Conservation (phyloP, 2,113 vertebrate species). For the Larimichthys crocea region DNA sequence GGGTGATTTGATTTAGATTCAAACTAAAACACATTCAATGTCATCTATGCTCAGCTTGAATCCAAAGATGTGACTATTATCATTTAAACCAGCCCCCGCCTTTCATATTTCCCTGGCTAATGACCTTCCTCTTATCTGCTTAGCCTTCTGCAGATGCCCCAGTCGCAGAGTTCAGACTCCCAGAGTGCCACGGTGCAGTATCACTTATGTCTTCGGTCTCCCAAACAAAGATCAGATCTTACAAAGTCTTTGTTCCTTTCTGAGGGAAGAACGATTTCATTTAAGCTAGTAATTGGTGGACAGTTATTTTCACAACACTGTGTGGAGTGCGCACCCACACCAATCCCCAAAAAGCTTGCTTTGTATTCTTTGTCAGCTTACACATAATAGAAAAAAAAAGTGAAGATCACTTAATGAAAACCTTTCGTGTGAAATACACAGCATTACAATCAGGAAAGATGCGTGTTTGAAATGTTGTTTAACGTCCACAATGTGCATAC, state of each 20-base stretch:
- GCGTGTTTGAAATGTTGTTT: background rate
- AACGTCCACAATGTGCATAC: no score
- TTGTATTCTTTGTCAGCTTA: slow-evolving; percentile 2
- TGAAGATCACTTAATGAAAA: background rate
- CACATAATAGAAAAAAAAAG: background rate
- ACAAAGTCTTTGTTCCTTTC: background rate
- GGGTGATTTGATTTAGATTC: background rate
- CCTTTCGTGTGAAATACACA: background rate
- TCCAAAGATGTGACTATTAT: background rate
- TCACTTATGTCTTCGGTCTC: background rate
- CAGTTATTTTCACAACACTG: background rate
- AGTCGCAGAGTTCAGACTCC: slow-evolving; percentile 1
- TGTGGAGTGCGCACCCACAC: background rate
- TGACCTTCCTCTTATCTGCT: slow-evolving; percentile 24
- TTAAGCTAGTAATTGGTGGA: background rate
- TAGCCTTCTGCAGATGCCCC: slow-evolving; percentile 1
- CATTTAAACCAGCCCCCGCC: slow-evolving; percentile 2
- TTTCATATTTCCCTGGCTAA: background rate
- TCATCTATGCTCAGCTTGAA: background rate
- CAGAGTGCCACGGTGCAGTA: background rate
- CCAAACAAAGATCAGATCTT: background rate
- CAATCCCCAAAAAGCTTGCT: background rate
- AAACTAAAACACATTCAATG: slow-evolving; percentile 7
- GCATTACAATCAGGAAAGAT: background rate
- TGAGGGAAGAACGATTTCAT: background rate